These are phyloP conservation scores for Stomorhina lunata DNA, from an alignment of 2,888 invertebrate genomes.

Conservation along the genomic window DNA sequence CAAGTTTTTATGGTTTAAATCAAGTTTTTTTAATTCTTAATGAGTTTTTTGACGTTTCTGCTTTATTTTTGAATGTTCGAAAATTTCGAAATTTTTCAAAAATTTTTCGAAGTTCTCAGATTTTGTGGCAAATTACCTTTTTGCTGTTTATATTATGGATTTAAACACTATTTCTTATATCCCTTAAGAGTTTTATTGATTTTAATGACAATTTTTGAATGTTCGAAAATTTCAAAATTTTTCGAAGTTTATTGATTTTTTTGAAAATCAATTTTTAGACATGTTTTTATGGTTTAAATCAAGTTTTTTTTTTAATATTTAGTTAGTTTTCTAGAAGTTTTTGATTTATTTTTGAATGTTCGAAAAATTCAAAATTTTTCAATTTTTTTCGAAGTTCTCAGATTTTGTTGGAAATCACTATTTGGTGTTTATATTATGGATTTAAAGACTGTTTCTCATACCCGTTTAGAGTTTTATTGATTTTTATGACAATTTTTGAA, in stretches of 20 bases:
- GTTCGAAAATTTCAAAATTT: background rate
- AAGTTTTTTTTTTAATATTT: background rate
- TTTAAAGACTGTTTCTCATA: too few species aligned
- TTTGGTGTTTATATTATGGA: too few species aligned
- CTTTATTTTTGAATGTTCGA: background rate
- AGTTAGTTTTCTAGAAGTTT: too few species aligned
- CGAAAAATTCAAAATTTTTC: too few species aligned
- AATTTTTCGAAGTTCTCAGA: background rate
- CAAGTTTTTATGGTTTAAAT: background rate
- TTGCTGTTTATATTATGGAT: too few species aligned
- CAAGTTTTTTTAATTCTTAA: too few species aligned
- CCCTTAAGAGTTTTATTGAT: background rate
- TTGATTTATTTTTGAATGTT: too few species aligned
- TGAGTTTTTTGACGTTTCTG: too few species aligned
- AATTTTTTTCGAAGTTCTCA: too few species aligned
- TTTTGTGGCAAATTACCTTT: background rate
- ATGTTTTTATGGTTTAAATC: background rate
- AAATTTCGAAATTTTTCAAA: background rate
- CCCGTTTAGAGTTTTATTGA: too few species aligned
- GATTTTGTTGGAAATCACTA: too few species aligned
- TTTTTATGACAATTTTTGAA: background rate
- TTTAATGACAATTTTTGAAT: background rate
- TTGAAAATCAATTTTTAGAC: background rate
- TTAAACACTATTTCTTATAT: too few species aligned
- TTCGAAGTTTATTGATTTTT: slow-evolving; percentile 12